Evolutionary conservation across 2,888 invertebrate species (phyloP).

Genomic region (Andrena dorsata): DNA sequence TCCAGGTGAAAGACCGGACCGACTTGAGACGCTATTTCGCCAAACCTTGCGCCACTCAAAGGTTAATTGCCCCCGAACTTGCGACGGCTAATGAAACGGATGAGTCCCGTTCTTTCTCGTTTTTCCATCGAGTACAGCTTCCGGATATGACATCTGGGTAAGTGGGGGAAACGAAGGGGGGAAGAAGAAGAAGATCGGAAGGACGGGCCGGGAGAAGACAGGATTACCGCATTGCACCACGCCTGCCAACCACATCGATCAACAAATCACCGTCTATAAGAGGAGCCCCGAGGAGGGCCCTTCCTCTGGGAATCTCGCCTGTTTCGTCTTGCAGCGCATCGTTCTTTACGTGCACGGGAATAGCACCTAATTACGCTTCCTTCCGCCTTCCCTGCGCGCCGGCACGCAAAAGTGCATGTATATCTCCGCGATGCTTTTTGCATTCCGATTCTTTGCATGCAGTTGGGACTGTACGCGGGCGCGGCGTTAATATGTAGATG

Average conservation of each 20-base stretch:
- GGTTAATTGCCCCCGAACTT: conserved; percentile 66
- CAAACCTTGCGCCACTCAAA: too few species aligned
- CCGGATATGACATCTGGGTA: conserved; percentile 20
- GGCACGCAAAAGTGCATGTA: not conserved
- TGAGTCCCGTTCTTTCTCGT: conserved; percentile 32
- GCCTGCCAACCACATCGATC: conserved; percentile 74
- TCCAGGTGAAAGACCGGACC: too few species aligned
- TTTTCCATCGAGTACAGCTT: conserved; percentile 25
- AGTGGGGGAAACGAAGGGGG: conserved; percentile 9
- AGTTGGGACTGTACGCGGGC: not conserved
- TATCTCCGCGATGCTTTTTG: not conserved
- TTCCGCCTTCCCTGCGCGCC: conserved; percentile 11
- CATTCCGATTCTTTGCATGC: not conserved
- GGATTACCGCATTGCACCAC: conserved; percentile 69
- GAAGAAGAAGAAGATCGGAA: conserved; percentile 38
- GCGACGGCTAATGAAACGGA: conserved; percentile 58
- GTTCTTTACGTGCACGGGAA: conserved; percentile 21
- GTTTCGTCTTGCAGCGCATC: not conserved
- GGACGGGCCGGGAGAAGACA: conserved; percentile 48
- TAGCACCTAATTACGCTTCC: conserved; percentile 52
- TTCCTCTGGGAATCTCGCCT: conserved; percentile 12
- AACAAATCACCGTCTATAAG: conserved; percentile 72
- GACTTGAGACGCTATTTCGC: too few species aligned
- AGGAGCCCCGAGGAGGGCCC: conserved; percentile 16
- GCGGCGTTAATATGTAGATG: too few species aligned